phyloP scores from a whole-genome alignment of 1,140 invertebrate genomes.

The Papilio machaon region DNA sequence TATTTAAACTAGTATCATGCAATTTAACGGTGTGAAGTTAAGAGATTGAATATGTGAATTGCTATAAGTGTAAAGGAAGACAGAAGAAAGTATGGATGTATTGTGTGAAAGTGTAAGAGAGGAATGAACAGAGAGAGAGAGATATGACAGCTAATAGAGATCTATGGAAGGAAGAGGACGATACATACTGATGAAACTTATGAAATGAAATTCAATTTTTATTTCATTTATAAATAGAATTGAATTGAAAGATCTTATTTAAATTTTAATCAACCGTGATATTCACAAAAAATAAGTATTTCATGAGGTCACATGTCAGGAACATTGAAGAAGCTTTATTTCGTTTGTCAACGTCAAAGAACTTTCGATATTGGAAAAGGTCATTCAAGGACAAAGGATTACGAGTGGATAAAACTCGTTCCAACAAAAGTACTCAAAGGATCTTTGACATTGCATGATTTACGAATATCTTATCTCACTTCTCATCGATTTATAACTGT shows the following conservation, averaged over 20 bases:
- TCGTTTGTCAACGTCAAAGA: conserved; percentile 32
- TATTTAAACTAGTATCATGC: no score
- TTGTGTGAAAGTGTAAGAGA: no score
- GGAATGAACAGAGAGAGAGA: no score
- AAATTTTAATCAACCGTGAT: not conserved
- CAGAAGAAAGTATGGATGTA: no score
- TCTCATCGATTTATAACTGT: conserved; percentile 25
- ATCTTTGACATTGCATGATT: conserved; percentile 35
- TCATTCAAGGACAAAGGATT: conserved; percentile 31
- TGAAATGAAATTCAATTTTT: no score
- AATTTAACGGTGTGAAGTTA: no score
- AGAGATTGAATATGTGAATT: no score
- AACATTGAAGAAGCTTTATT: conserved; percentile 23
- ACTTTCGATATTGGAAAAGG: conserved; percentile 31
- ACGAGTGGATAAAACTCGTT: conserved; percentile 35
- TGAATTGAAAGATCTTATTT: not conserved
- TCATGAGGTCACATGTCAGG: conserved; percentile 6
- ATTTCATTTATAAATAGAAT: no score
- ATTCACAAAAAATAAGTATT: not conserved
- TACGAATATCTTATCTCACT: conserved; percentile 32
- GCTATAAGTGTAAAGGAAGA: no score
- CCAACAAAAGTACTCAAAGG: conserved; percentile 30
- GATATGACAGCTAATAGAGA: no score
- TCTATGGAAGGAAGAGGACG: no score
- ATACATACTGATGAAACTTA: no score